Percentiles rank a stretch among this genome's conserved stretches.
Evolutionary conservation across 2,113 vertebrate species (phyloP).

Genomic region (Pogona vitticeps): DNA sequence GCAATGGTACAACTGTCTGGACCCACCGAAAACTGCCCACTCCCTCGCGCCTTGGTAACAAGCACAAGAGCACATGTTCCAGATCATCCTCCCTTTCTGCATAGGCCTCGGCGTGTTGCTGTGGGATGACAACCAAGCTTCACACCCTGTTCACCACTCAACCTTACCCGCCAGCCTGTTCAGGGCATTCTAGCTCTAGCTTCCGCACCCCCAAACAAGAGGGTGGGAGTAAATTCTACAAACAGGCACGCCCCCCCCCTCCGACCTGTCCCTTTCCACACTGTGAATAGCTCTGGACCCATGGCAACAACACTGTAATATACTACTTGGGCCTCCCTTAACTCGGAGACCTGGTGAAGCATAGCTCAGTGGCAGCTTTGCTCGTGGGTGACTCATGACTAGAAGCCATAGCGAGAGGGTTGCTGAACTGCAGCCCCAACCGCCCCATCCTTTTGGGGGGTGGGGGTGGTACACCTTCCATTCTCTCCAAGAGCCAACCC

Average conservation of each 20-base stretch:
- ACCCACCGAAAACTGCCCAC: constrained; percentile 12
- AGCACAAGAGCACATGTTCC: background rate
- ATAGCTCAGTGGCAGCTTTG: background rate
- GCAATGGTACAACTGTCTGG: constrained; percentile 14
- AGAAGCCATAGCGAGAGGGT: too few relatives aligned
- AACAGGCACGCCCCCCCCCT: background rate
- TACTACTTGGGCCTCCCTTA: background rate
- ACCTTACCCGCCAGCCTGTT: background rate
- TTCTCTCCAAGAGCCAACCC: too few relatives aligned
- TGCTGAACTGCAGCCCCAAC: too few relatives aligned
- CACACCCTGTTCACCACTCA: background rate
- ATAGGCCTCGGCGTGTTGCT: background rate
- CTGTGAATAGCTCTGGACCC: background rate
- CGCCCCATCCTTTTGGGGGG: too few relatives aligned
- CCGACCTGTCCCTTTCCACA: background rate
- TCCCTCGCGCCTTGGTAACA: background rate
- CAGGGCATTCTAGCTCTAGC: background rate
- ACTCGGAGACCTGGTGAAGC: background rate
- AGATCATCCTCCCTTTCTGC: background rate
- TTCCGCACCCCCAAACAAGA: background rate
- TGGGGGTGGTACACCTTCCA: too few relatives aligned
- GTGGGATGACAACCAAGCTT: background rate
- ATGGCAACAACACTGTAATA: background rate
- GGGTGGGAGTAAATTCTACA: background rate
- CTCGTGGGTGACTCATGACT: too few relatives aligned